Evolutionary conservation across 2,113 vertebrate species (phyloP), one percentile per base, ranked within the genome.

Genomic region (Oostethus manadensis): DNA sequence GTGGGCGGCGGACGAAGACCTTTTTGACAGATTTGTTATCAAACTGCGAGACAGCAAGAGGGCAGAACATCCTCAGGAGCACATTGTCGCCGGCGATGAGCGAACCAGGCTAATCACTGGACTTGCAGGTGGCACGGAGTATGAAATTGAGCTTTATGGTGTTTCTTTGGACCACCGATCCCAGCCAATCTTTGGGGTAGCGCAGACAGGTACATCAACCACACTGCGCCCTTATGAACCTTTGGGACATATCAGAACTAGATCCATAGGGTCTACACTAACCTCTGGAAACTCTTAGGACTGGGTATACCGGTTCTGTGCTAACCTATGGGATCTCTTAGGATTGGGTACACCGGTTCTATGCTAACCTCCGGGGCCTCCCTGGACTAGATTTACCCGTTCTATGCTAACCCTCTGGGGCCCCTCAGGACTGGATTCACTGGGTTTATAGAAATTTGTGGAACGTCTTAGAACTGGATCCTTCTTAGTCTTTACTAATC

Each of bases 1-100:
- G 16, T 98, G 95, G 96, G 90, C 93, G 9, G 89, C 93, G 1
- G 94, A 94, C 20, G 93, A 96, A 0, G 93, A 91, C 64, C 73
- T 90, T 82, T 98, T 98, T 84, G 92, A 97, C 86, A 91, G 89
- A 79, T 98, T 95, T 88, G 87, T 94, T 76, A 91, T 98, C 87
- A 97, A 92, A 92, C 89, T 98, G 83, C 93, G 93, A 85, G 95
- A 97, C 79, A 81, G 86, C 79, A 93, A 91, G 84, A 92, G 88
- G 72, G 87, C 91, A 44, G 87, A 87, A 57, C 90, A 93, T 44
- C 93, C 93, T 4, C 85, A 88, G 70, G 93, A 95, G 78, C 80
- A 91, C 65, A 91, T 66, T 63, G 79, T 92, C 10, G 79, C 82
- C 35, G 91, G 93, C 1, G 66, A 80, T 1, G 90, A 95, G 50